These are phyloP conservation scores for Rattus rattus DNA, from an alignment of 2,113 vertebrate genomes.

Conservation along the genomic window DNA sequence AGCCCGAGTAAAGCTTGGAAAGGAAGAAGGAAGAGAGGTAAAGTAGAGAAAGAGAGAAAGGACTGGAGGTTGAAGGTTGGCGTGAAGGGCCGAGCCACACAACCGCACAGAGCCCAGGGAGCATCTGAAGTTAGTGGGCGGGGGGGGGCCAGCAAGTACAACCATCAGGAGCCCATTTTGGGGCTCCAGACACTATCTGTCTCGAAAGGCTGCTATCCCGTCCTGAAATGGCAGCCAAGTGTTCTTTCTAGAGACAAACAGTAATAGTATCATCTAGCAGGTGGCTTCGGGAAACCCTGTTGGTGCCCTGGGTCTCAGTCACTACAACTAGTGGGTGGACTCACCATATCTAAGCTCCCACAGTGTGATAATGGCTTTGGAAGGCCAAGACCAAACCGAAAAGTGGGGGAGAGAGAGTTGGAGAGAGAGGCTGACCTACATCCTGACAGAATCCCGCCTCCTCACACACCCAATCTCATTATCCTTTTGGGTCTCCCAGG, in stretches of 20 bases:
- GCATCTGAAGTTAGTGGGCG: background rate
- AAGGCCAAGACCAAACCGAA: background rate
- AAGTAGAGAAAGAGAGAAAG: background rate
- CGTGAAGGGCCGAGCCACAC: background rate
- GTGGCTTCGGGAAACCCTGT: background rate
- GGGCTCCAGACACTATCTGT: background rate
- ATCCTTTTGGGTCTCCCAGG: background rate
- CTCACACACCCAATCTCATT: background rate
- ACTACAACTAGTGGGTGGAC: background rate
- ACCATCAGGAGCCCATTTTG: background rate
- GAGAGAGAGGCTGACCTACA: background rate
- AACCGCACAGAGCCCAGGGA: accelerated
- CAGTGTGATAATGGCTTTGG: background rate
- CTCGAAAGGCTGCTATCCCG: background rate
- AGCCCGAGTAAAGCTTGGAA: background rate
- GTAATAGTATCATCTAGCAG: background rate
- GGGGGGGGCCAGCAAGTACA: background rate
- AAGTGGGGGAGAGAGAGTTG: background rate
- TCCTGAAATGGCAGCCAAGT: background rate
- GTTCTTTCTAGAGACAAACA: background rate
- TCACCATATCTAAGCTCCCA: background rate
- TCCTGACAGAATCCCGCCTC: background rate
- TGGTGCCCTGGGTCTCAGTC: background rate
- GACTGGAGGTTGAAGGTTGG: too few species aligned
- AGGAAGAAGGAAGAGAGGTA: background rate